Base-by-base conservation (phyloP, 2,888 invertebrate species). In the Sepiola atlantica region DNA sequence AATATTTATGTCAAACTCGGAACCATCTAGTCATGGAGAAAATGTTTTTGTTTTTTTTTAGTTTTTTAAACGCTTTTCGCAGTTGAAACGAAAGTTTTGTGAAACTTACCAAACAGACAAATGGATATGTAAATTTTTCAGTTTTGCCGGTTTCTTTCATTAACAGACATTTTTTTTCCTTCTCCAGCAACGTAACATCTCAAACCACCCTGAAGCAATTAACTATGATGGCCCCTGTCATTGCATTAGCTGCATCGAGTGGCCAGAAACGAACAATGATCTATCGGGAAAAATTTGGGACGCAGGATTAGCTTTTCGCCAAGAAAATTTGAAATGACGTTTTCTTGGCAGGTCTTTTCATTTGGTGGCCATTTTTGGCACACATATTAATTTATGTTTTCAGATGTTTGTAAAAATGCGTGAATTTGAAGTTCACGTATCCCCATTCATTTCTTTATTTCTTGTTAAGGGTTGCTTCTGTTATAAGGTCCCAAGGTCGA, bases 321-420 rank as follows among this genome's bases (percentile, higher is more conserved):
- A 77, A 77, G n/a, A n/a, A 77, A 77, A 77, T 77, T 77, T 77
- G n/a, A 32, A 77, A 77, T 77, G 77, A 77, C 77, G 32, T 77
- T 77, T 77, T 77, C 77, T 77, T 77, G 77, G 77, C 77, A 77
- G n/a, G 16, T 32, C n/a, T 77, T 32, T 77, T 12, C 77, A n/a
- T 8, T 32, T n/a, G 77, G 77, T 77, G n/a, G 77, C 32, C 77
- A 77, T 77, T 77, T 77, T 77, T 77, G 77, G 77, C 77, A 77
- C 32, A 3, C 16, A n/a, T n/a, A 32, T n/a, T 77, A 77, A 77
- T 77, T 77, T 77, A n/a, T 77, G 77, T 77, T 77, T 77, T 77
- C 77, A 77, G 77, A 77, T 77, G 77, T n/a, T 77, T 77, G 77
- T 77, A 77, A 32, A 77, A 77, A 77, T 77, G 77, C 77, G 77